phyloP scores from a whole-genome alignment of 2,888 invertebrate species.

The Cryptus viduatorius region DNA sequence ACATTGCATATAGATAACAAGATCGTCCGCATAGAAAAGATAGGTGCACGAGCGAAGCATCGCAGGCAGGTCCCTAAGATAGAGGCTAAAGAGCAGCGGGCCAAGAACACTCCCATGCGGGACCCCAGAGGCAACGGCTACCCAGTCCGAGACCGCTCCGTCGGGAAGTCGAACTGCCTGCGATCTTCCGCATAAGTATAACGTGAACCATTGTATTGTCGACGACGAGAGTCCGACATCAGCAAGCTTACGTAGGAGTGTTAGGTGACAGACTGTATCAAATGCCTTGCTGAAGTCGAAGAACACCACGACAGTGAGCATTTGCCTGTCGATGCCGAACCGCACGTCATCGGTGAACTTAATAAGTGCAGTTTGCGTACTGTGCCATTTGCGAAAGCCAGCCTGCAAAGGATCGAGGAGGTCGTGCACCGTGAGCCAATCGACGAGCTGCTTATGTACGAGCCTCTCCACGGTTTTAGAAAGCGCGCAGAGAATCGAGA shows the following conservation, averaged over 20 bases:
- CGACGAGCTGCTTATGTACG: background rate
- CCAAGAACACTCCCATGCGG: too few species aligned
- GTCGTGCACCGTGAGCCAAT: background rate
- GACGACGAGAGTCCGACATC: too few species aligned
- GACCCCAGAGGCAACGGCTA: too few species aligned
- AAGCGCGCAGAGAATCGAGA: background rate
- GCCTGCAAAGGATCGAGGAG: conserved; percentile 72
- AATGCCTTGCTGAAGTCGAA: conserved; percentile 54
- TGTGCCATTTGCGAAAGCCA: conserved; percentile 65
- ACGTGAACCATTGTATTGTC: too few species aligned
- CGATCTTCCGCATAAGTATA: background rate
- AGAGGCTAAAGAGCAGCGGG: too few species aligned
- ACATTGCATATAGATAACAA: conserved; percentile 29
- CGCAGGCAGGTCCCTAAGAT: conserved; percentile 12
- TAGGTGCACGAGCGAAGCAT: background rate
- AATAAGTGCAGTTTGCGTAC: conserved; percentile 70
- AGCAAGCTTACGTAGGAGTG: conserved; percentile 5
- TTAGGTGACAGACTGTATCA: background rate
- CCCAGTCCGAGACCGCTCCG: too few species aligned
- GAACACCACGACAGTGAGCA: conserved; percentile 68
- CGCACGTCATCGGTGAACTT: conserved; percentile 73
- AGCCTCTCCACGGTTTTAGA: background rate
- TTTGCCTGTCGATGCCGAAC: conserved; percentile 67
- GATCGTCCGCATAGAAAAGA: conserved; percentile 14
- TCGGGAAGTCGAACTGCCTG: background rate